Conservation (phyloP, 1,140 invertebrate genomes). For the Drosophila auraria region DNA sequence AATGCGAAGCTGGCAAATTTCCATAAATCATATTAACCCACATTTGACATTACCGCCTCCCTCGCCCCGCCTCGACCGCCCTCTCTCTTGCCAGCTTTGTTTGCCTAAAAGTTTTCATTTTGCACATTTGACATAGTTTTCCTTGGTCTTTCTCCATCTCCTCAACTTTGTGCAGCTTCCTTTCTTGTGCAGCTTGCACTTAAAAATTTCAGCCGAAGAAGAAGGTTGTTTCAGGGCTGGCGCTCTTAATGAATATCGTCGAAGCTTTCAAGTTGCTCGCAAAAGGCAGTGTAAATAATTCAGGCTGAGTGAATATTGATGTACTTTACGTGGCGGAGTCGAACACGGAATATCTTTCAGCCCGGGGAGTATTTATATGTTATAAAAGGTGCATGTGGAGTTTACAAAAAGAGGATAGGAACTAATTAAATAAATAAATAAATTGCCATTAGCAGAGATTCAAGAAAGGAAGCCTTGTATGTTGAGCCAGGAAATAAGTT, state of each 20-base stretch:
- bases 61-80: neutral
- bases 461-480: no score
- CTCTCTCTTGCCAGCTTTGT: slow-evolving; percentile 15
- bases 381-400: neutral
- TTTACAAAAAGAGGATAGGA: no score
- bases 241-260: slow-evolving; percentile 28
- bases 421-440: neutral
- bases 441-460: neutral
- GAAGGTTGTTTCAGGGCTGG: slow-evolving; percentile 20
- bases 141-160: neutral
- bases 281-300: slow-evolving; percentile 29
- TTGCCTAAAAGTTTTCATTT: slow-evolving; percentile 55
- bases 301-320: slow-evolving; percentile 39
- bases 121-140: slow-evolving; percentile 58
- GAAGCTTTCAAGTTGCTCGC: slow-evolving; percentile 12
- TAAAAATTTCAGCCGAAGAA: slow-evolving; percentile 13
- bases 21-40: slow-evolving; percentile 75
- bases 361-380: neutral
- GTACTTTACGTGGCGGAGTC: neutral
- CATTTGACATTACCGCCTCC: slow-evolving; percentile 54
- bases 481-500: neutral
- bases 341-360: slow-evolving; percentile 22
- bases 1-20: slow-evolving; percentile 73
- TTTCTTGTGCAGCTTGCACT: slow-evolving; percentile 32
- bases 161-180: slow-evolving; percentile 26